These are phyloP conservation scores for Phasianus colchicus DNA, from an alignment of 2,113 vertebrate genomes.

Conservation along the genomic window DNA sequence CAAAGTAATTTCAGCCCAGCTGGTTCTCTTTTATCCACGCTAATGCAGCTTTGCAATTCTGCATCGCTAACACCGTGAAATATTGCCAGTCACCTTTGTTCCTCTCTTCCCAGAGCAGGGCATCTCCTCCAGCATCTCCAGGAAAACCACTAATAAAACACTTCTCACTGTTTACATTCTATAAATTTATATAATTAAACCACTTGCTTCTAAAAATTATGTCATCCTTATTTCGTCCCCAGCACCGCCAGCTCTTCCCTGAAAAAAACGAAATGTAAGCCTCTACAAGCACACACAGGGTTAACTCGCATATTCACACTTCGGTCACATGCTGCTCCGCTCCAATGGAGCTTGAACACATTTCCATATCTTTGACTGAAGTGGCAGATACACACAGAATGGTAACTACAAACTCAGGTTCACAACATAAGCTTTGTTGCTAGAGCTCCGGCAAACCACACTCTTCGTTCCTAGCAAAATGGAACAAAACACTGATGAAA, in stretches of 20 bases:
- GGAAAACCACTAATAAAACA: not conserved
- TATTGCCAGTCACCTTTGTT: conserved; percentile 58
- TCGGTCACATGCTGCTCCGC: not conserved
- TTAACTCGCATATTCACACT: not conserved
- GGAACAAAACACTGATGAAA: not conserved
- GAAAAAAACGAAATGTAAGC: not conserved
- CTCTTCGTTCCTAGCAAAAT: not conserved
- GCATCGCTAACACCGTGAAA: conserved; percentile 38
- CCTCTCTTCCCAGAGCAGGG: not conserved
- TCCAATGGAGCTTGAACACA: not conserved
- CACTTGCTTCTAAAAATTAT: not conserved
- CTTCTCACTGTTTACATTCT: not conserved
- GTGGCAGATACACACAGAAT: not conserved
- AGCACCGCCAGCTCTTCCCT: not conserved
- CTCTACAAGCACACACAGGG: fast-evolving
- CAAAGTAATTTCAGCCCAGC: conserved; percentile 60
- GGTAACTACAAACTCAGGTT: not conserved
- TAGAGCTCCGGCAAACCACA: not conserved
- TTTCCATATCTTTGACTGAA: not conserved
- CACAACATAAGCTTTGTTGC: fast-evolving
- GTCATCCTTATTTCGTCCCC: not conserved
- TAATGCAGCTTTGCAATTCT: conserved; percentile 64
- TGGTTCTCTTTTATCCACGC: conserved; percentile 65
- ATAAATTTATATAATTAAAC: not conserved
- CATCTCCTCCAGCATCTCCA: not conserved